phyloP scores from a whole-genome alignment of 2,888 invertebrate species.

The Cylindroiulus punctatus region DNA sequence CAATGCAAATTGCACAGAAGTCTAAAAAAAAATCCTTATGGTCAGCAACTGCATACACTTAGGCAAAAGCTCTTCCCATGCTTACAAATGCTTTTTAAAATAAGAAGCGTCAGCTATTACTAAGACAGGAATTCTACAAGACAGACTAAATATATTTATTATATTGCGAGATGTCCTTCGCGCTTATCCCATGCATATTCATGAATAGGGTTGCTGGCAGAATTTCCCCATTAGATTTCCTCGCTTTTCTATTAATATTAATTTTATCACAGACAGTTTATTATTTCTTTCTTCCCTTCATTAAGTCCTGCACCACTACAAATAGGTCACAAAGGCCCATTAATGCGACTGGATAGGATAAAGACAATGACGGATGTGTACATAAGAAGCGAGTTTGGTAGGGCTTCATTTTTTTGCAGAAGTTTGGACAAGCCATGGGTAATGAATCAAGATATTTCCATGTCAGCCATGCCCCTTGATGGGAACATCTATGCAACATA shows the following conservation, averaged over 20 bases:
- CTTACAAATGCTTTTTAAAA: constrained; percentile 12
- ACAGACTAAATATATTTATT: background rate
- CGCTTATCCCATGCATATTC: constrained; percentile 22
- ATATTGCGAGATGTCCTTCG: constrained; percentile 10
- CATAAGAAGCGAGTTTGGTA: background rate
- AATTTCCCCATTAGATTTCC: constrained; percentile 23
- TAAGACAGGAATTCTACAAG: background rate
- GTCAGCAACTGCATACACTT: background rate
- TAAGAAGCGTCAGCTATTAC: constrained; percentile 5
- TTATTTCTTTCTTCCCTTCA: constrained; percentile 32
- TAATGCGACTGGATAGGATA: background rate
- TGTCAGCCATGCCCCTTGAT: background rate
- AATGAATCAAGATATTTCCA: constrained; percentile 7
- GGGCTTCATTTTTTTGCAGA: background rate
- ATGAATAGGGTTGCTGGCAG: constrained; percentile 5
- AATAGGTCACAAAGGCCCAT: constrained; percentile 27
- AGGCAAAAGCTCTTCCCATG: background rate
- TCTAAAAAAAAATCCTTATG: background rate
- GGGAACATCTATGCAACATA: background rate
- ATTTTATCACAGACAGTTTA: constrained; percentile 38
- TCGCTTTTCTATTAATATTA: constrained; percentile 29
- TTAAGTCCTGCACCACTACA: background rate
- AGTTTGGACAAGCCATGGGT: background rate
- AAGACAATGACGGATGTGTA: constrained; percentile 29
- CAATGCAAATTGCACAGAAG: background rate